A percentile compares a stretch with the other conserved stretches of the same genome.
Evolutionary conservation across 2,113 vertebrate species (phyloP).

Genomic region (Microcebus murinus): DNA sequence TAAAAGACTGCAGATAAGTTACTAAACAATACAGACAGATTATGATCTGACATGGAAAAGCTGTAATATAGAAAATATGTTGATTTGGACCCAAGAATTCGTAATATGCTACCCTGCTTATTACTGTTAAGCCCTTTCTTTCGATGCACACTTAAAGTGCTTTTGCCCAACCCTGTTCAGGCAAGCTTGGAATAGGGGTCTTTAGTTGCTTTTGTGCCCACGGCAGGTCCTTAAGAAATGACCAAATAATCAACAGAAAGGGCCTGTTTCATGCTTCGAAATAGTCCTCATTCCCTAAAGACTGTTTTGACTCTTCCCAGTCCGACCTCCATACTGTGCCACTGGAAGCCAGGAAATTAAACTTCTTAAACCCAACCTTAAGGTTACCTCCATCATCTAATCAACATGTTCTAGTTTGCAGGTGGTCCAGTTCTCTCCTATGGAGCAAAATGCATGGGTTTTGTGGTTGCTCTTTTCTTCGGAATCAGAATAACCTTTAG

Average conservation of each 20-base stretch:
- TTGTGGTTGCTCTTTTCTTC: background rate
- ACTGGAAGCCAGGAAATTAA: background rate
- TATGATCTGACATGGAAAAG: background rate
- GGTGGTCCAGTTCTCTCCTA: background rate
- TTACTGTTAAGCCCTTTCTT: background rate
- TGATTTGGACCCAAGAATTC: background rate
- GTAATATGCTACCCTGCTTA: background rate
- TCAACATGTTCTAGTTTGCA: background rate
- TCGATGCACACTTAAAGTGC: background rate
- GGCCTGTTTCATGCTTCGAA: background rate
- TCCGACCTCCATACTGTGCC: background rate
- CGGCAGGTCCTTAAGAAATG: background rate
- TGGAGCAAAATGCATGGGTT: background rate
- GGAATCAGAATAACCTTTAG: conserved; percentile 23
- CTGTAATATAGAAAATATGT: background rate
- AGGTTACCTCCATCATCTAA: background rate
- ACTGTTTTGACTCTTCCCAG: background rate
- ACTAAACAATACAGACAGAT: background rate
- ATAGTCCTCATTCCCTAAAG: background rate
- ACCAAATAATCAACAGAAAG: background rate
- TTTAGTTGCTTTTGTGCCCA: background rate
- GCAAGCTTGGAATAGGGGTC: background rate
- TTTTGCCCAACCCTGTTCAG: background rate
- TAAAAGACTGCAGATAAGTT: background rate
- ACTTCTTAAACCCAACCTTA: background rate